These are phyloP conservation scores for Tiaroga cobitis DNA, from an alignment of 2,797 vertebrate species.

Conservation along the genomic window DNA sequence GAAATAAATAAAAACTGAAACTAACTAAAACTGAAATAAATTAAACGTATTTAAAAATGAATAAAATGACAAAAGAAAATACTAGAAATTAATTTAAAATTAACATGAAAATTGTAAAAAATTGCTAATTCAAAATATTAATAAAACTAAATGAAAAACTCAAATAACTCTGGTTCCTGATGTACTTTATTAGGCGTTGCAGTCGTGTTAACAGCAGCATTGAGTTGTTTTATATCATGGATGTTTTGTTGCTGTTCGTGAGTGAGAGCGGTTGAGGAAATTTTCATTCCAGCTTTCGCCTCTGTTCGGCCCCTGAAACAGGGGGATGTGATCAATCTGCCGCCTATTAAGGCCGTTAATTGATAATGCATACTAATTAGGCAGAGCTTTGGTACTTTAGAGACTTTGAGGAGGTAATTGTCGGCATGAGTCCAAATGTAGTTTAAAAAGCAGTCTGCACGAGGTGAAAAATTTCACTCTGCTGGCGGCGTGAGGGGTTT, in stretches of 20 bases:
- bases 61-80: not conserved
- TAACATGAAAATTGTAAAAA: too few species aligned
- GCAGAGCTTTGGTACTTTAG: slow-evolving; percentile 95
- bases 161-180: not conserved
- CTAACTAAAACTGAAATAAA: not conserved
- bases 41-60: not conserved
- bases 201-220: slow-evolving; percentile 32
- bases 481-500: slow-evolving; percentile 72
- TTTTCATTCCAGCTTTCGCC: slow-evolving; percentile 95
- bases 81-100: not conserved
- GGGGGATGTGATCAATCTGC: slow-evolving; percentile 99
- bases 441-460: slow-evolving; percentile 96
- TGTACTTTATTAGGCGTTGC: not conserved
- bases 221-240: slow-evolving; percentile 56
- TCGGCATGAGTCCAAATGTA: slow-evolving; percentile 98
- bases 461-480: slow-evolving; percentile 97
- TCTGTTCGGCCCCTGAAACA: slow-evolving; percentile 93
- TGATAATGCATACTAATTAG: slow-evolving; percentile 99
- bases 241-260: slow-evolving; percentile 42
- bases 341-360: slow-evolving; percentile 99
- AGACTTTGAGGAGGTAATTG: slow-evolving; percentile 99
- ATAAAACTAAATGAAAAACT: not conserved
- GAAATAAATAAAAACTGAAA: too few species aligned
- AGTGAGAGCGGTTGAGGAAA: slow-evolving; percentile 76
- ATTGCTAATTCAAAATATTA: not conserved